Base-by-base conservation (phyloP, 2,113 vertebrate genomes). In the Cyprinodon variegatus region DNA sequence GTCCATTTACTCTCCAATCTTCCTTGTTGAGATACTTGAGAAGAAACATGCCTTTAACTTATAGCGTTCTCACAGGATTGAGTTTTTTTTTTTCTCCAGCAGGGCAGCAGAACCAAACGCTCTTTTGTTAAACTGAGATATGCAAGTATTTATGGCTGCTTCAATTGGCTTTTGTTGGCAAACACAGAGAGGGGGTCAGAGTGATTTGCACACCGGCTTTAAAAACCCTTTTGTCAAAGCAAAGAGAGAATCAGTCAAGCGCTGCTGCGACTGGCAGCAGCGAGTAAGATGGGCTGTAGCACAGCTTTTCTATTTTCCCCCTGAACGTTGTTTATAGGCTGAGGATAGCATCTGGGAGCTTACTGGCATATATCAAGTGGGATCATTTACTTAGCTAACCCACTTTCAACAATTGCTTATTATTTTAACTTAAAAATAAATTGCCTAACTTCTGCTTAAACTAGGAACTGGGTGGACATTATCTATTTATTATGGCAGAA, bases 151-250 rank as follows among this genome's bases (percentile, higher is more conserved):
- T 89, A 91, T 84, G 84, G 78, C 81, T 79, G 82, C 74, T 89
- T 91, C 91, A 91, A 86, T 85, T 83, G 88, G 79, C 89, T 90
- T 91, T 94, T 92, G 91, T 94, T 88, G 79, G 86, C 86, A 90
- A 91, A 90, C 90, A 87, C 20, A 62, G 75, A 59, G 63, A 72
- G 70, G 50, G 71, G 71, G 77, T 83, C 61, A 45, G 72, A 65
- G 75, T 82, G 89, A 93, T 93, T 93, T 92, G 86, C 90, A 91
- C 90, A 87, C 87, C 72, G 83, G 82, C 83, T 91, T 91, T 86
- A 90, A 90, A 90, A 85, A 29, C 29, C 88, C 83, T 83, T 91
- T 90, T 93, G 79, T 91, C 78, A 62, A 80, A 89, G 83, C 78
- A 72, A 86, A 85, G 59, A 71, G 83, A 89, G 80, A 76, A 86